Conservation (phyloP, 2,113 vertebrate species). For the Seriola rivoliana region DNA sequence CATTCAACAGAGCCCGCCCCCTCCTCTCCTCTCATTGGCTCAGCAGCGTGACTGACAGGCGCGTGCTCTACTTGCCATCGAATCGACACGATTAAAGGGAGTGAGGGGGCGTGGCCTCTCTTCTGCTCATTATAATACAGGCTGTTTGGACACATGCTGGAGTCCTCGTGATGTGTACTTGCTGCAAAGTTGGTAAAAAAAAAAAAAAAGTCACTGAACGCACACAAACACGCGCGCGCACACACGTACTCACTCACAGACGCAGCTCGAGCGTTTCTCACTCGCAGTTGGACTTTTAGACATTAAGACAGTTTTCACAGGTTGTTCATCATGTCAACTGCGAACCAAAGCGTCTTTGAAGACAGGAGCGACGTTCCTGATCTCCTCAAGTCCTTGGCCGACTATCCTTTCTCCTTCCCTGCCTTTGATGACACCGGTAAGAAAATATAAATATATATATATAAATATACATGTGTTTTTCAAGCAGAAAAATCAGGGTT, state of each 20-base stretch:
- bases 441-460: background rate
- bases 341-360: conserved; percentile 40
- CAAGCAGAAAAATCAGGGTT: background rate
- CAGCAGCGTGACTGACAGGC: conserved; percentile 8
- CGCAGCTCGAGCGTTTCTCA: background rate
- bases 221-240: background rate
- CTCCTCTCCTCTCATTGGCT: conserved; percentile 29
- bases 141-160: conserved; percentile 46
- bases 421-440: conserved; percentile 83
- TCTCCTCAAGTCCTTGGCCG: conserved; percentile 90
- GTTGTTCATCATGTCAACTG: conserved; percentile 64
- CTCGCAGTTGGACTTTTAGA: background rate
- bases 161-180: conserved; percentile 52
- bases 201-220: conserved; percentile 24
- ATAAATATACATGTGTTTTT: background rate
- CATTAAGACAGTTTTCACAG: background rate
- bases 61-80: rapidly evolving
- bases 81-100: background rate
- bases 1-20: background rate
- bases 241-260: background rate
- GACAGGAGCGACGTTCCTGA: conserved; percentile 89
- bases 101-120: background rate
- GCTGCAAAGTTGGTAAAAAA: conserved; percentile 48
- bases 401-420: conserved; percentile 87
- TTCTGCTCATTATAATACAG: background rate